Conservation (phyloP, 2,113 vertebrate species). For the Oostethus manadensis region DNA sequence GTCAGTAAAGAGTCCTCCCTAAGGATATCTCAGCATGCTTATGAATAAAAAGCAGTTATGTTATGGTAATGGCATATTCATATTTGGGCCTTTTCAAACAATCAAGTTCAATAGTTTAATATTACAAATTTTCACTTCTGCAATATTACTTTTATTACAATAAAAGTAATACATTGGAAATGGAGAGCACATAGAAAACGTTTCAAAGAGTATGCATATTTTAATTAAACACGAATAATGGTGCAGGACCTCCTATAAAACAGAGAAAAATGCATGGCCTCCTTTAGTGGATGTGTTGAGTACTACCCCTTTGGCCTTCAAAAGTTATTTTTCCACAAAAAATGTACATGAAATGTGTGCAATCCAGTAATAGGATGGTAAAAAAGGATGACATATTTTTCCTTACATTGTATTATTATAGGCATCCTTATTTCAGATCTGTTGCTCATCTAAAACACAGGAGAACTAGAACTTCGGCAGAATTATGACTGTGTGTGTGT, state of each 20-base stretch:
- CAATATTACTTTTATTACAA: too few relatives aligned
- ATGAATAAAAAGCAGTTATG: too few relatives aligned
- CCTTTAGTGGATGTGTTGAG: slow-evolving; percentile 10
- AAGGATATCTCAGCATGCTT: too few relatives aligned
- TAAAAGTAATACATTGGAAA: background rate
- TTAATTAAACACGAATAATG: slow-evolving; percentile 27
- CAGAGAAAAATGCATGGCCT: background rate
- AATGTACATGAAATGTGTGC: slow-evolving; percentile 3
- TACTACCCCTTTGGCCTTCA: slow-evolving; percentile 16
- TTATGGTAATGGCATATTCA: too few relatives aligned
- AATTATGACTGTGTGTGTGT: slow-evolving; percentile 15
- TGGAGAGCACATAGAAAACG: background rate
- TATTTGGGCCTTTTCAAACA: background rate
- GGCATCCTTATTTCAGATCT: too few relatives aligned
- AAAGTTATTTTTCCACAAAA: background rate
- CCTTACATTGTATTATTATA: too few relatives aligned
- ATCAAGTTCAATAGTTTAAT: background rate
- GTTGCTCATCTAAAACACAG: background rate
- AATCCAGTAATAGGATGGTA: too few relatives aligned
- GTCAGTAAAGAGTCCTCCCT: too few relatives aligned
- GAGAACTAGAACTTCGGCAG: slow-evolving; percentile 38
- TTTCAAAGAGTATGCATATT: slow-evolving; percentile 15
- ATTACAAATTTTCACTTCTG: too few relatives aligned
- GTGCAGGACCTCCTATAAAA: slow-evolving; percentile 1
- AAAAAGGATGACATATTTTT: too few relatives aligned